A percentile compares a stretch with the other conserved stretches of the same genome.
These are phyloP conservation scores for Crocodylus rhombifer DNA, from an alignment of 2,797 vertebrate genomes.

Conservation along the genomic window DNA sequence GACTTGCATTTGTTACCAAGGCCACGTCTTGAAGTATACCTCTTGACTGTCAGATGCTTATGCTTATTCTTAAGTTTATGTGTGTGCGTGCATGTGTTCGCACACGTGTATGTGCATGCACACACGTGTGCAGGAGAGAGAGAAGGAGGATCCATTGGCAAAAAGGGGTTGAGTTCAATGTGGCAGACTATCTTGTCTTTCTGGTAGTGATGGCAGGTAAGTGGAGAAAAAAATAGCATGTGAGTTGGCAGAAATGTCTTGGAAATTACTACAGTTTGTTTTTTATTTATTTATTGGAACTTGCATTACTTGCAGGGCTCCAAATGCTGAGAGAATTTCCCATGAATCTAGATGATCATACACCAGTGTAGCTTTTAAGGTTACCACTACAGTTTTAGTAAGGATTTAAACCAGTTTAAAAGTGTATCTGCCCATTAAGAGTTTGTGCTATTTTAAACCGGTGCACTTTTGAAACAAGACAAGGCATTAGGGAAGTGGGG, in stretches of 20 bases:
- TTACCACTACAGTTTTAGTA: conserved; percentile 24
- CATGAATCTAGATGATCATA: not conserved
- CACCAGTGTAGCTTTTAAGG: conserved; percentile 30
- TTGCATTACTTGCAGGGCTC: not conserved
- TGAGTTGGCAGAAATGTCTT: not conserved
- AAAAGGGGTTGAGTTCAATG: not conserved
- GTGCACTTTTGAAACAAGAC: not conserved
- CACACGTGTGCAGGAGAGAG: not conserved
- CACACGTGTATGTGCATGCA: not conserved
- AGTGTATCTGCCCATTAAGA: not conserved
- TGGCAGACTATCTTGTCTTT: conserved; percentile 5
- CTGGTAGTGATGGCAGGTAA: not conserved
- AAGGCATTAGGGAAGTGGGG: not conserved
- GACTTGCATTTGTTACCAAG: conserved; percentile 32
- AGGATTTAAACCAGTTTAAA: conserved; percentile 11
- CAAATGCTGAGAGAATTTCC: not conserved
- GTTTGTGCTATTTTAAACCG: not conserved
- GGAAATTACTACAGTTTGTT: not conserved
- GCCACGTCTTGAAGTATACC: not conserved
- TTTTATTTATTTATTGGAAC: not conserved
- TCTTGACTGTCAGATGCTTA: conserved; percentile 64
- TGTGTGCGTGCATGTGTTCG: not conserved
- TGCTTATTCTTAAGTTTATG: conserved; percentile 44
- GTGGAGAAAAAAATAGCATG: not conserved
- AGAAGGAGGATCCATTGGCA: not conserved